Evolutionary conservation across 2,797 vertebrate species (phyloP).

Genomic region (Chaunax sp.): DNA sequence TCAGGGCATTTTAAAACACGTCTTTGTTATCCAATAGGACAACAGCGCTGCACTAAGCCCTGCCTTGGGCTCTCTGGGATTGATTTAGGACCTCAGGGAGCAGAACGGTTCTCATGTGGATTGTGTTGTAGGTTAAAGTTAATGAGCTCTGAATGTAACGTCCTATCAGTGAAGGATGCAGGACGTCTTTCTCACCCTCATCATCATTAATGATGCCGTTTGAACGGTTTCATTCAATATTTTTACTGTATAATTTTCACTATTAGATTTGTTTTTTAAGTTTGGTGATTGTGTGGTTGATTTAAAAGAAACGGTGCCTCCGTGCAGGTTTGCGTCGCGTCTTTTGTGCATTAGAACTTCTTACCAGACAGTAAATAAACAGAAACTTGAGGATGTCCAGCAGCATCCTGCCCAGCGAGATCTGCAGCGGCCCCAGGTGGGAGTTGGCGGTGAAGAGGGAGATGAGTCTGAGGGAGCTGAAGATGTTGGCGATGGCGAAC

Average conservation of each 20-base stretch:
- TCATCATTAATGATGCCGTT: constrained; percentile 8
- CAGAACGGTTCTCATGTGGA: constrained; percentile 28
- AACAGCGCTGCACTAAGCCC: background rate
- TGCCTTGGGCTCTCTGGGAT: constrained; percentile 24
- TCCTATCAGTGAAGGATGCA: constrained; percentile 32
- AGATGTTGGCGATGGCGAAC: constrained; percentile 99
- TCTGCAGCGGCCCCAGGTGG: constrained; percentile 97
- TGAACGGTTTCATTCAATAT: too few species aligned
- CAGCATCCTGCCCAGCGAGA: constrained; percentile 96
- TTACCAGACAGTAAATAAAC: constrained; percentile 96
- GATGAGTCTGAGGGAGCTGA: constrained; percentile 97
- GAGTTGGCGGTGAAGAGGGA: constrained; percentile 99
- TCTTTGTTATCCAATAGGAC: constrained; percentile 19
- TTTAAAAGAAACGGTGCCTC: too few species aligned
- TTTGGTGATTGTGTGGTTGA: too few species aligned
- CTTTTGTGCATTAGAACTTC: background rate
- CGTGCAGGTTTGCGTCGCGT: too few species aligned
- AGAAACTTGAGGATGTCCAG: constrained; percentile 99
- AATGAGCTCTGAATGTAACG: constrained; percentile 42
- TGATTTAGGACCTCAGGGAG: constrained; percentile 45
- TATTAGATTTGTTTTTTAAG: too few species aligned
- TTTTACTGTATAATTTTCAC: too few species aligned
- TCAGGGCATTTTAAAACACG: constrained; percentile 4
- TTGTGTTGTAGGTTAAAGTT: constrained; percentile 38
- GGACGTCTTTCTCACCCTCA: background rate